These are phyloP conservation scores for Manis pentadactyla DNA, from an alignment of 2,797 vertebrate species.

Conservation along the genomic window DNA sequence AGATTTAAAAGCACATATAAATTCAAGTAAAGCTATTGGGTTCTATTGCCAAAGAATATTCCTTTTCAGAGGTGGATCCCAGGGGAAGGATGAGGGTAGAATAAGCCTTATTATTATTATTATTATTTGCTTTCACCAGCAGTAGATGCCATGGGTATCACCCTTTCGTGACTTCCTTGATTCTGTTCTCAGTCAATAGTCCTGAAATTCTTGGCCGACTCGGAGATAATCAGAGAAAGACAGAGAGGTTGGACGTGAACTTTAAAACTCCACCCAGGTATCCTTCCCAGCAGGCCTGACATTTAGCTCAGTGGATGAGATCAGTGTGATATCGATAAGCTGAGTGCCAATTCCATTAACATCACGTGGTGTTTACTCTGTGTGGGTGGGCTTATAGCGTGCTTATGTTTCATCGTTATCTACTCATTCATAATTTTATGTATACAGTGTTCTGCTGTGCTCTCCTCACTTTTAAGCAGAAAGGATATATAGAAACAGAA, in stretches of 20 bases:
- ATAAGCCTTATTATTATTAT: neutral
- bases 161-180: neutral
- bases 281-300: neutral
- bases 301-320: conserved; percentile 11
- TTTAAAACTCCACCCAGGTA: conserved; percentile 2
- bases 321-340: neutral
- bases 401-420: neutral
- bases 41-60: neutral
- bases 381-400: neutral
- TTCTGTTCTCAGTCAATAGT: neutral
- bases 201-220: neutral
- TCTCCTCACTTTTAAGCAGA: neutral
- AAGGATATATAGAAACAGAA: neutral
- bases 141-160: neutral
- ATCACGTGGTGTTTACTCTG: neutral
- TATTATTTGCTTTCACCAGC: neutral
- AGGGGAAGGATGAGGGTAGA: neutral
- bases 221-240: conserved; percentile 13
- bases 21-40: neutral
- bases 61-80: neutral
- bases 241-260: neutral
- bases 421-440: neutral
- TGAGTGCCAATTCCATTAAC: neutral
- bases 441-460: neutral
- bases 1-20: neutral